These are phyloP conservation scores for Triplophysa tibetana DNA, from an alignment of 2,113 vertebrate genomes.

Conservation along the genomic window DNA sequence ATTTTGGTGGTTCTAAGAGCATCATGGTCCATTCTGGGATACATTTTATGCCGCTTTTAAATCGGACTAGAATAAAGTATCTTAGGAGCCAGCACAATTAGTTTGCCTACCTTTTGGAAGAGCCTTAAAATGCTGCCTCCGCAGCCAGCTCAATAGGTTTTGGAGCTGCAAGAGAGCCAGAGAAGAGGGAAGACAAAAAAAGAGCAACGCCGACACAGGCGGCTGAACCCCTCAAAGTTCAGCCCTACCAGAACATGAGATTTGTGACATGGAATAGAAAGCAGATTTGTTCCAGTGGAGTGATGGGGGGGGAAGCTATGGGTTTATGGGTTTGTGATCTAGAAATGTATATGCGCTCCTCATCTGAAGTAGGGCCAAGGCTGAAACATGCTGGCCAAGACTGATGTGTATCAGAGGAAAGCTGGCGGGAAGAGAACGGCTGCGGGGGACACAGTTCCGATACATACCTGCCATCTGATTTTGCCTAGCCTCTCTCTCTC, in stretches of 20 bases:
- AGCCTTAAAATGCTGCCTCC: no score
- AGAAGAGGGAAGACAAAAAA: constrained; percentile 13
- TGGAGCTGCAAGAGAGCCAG: constrained; percentile 8
- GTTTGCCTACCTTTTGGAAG: no score
- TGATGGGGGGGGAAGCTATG: constrained; percentile 32
- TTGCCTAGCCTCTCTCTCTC: constrained; percentile 5
- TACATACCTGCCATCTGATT: constrained; percentile 35
- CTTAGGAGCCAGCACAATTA: no score
- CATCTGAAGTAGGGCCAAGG: constrained; percentile 18
- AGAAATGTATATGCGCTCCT: constrained; percentile 48
- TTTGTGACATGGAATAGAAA: constrained; percentile 53
- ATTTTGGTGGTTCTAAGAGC: no score
- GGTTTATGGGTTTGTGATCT: constrained; percentile 44
- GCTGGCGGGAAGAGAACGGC: constrained; percentile 43
- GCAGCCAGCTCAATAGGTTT: no score
- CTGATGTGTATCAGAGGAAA: constrained; percentile 54
- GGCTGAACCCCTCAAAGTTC: constrained; percentile 50
- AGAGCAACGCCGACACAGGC: constrained; percentile 43
- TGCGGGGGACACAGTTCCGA: constrained; percentile 33
- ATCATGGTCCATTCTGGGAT: no score
- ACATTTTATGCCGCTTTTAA: no score
- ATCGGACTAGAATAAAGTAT: no score
- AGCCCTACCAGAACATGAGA: constrained; percentile 51
- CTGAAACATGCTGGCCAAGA: constrained; percentile 39
- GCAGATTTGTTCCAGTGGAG: constrained; percentile 59